Conservation (phyloP, 2,797 vertebrate genomes). For the Phataginus tricuspis region DNA sequence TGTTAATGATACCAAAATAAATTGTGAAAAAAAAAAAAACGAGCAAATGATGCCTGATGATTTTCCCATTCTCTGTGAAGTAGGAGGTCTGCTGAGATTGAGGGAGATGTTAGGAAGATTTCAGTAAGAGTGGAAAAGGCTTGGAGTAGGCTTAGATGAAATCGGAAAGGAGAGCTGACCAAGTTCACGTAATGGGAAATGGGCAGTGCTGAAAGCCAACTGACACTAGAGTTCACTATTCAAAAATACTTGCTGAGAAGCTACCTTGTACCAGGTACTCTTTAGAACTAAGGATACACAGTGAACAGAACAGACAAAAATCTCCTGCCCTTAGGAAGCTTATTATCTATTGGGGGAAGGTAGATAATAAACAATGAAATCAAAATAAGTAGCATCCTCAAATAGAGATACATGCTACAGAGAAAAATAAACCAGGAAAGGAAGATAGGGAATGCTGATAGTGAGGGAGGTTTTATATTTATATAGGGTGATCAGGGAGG, state of each 20-base stretch:
- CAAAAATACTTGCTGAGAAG: conserved; percentile 22
- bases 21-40: no score
- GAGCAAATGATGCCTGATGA: neutral
- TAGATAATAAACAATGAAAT: neutral
- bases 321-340: neutral
- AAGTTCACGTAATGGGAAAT: neutral
- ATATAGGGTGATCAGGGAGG: neutral
- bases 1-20: no score
- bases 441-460: neutral
- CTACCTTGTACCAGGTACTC: neutral
- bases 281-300: neutral
- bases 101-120: neutral
- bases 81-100: neutral
- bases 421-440: neutral
- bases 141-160: neutral
- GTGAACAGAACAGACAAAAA: conserved; percentile 8
- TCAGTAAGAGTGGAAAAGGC: neutral
- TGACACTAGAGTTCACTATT: neutral
- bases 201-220: neutral
- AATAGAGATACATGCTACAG: neutral
- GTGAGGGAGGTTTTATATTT: neutral
- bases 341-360: neutral
- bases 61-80: neutral
- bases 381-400: neutral
- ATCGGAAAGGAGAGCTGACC: neutral